Evolutionary conservation across 2,888 invertebrate genomes (phyloP), one percentile per base, ranked within the genome.

Genomic region (Volucella bombylans): DNA sequence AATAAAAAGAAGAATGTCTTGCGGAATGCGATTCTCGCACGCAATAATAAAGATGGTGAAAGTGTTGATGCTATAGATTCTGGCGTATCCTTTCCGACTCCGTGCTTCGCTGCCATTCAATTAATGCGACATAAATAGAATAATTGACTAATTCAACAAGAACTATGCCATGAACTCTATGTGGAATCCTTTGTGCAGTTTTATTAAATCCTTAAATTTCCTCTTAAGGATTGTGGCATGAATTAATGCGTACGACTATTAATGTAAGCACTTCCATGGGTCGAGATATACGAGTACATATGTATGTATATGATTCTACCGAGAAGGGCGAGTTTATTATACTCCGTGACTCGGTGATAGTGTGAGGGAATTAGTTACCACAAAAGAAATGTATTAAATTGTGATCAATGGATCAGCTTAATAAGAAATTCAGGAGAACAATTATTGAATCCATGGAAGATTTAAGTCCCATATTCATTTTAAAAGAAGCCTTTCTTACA

Each of bases 61-160:
- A 47, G 59, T 54, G 15, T 15, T 76, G 15, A 65, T 72, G 55
- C 43, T 47, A 31, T 62, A 31, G 39, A 67, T 68, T 67, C 49
- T 65, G 38, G 18, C 31, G n/a, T 67, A 10, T n/a, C 41, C 23
- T 43, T n/a, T 18, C 49, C 47, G 2, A 6, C 54, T 71, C 50
- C 15, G 54, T 57, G 39, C 59, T 65, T 65, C 52, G 45, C 59
- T 67, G 45, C 62, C 57, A 77, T 80, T 85, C 76, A 85, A 31
- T 81, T 85, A 81, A 81, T 67, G 67, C 50, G 62, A 65, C 57
- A 85, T 81, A 67, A 85, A 81, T 80, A 85, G 61, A 85, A 85
- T 85, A 85, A 85, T 85, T 85, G 85, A 85, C 80, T 85, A 85
- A 85, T 85, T 85, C 85, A 68, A 62, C 67, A 41, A 38, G 72